Percentiles rank a stretch among this genome's conserved stretches.
Conservation (phyloP, 2,797 vertebrate species). For the Enteromius viviparus region DNA sequence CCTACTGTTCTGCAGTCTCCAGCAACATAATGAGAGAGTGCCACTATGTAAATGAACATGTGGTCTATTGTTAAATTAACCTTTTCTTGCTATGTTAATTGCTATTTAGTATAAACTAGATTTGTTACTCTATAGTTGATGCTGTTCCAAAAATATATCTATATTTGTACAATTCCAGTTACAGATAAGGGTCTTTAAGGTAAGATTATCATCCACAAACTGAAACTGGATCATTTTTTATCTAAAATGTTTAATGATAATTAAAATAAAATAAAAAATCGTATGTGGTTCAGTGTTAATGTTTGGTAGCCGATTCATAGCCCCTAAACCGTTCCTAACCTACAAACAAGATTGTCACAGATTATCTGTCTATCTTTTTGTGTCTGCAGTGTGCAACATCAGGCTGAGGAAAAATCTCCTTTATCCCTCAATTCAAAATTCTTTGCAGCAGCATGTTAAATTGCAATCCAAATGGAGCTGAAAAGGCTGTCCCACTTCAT, state of each 20-base stretch:
- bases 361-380: slow-evolving; percentile 7
- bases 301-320: neutral
- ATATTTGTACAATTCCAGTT: neutral
- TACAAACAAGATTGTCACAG: slow-evolving; percentile 42
- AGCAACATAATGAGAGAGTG: slow-evolving; percentile 15
- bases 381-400: neutral
- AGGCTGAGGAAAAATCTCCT: slow-evolving; percentile 8
- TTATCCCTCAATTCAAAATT: neutral
- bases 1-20: slow-evolving; percentile 22
- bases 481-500: slow-evolving; percentile 4
- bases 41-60: neutral
- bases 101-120: neutral
- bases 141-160: neutral
- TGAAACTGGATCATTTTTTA: neutral
- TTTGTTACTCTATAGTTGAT: neutral
- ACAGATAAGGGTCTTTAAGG: neutral
- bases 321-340: neutral
- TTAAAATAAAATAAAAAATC: neutral
- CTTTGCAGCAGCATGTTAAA: slow-evolving; percentile 6
- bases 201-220: neutral
- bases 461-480: slow-evolving; percentile 3
- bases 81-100: neutral
- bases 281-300: neutral
- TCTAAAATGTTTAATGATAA: neutral
- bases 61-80: neutral